phyloP scores from a whole-genome alignment of 2,888 invertebrate genomes.

The Invenusta paracnida region DNA sequence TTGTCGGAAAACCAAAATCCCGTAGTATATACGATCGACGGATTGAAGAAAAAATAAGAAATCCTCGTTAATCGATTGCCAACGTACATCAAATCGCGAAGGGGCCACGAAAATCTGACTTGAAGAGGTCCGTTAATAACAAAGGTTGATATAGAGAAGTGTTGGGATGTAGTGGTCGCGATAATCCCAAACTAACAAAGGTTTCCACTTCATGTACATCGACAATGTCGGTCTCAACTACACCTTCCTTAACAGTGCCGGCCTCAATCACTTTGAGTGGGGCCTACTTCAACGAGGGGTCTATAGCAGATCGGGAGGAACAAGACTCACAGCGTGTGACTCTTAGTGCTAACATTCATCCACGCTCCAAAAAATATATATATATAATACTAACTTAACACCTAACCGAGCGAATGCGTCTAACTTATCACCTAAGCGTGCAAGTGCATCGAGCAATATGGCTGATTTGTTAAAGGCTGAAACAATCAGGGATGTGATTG shows the following conservation, averaged over 20 bases:
- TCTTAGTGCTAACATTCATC: background rate
- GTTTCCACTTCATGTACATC: background rate
- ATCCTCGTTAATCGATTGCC: too few species aligned
- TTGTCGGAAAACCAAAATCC: too few species aligned
- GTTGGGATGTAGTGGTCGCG: too few species aligned
- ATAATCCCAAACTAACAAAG: too few species aligned
- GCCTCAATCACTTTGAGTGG: slow-evolving; percentile 4
- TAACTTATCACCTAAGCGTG: background rate
- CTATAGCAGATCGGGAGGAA: background rate
- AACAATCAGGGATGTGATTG: background rate
- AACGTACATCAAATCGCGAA: too few species aligned
- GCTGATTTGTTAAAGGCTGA: slow-evolving; percentile 8
- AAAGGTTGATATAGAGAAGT: too few species aligned
- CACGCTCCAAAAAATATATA: background rate
- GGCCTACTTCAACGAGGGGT: slow-evolving; percentile 10
- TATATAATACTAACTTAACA: background rate
- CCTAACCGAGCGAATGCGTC: background rate
- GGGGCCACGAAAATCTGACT: background rate
- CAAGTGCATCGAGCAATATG: slow-evolving; percentile 6
- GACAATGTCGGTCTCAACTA: background rate
- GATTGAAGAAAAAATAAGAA: too few species aligned
- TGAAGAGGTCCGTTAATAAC: background rate
- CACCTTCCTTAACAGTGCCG: background rate
- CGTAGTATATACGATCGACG: too few species aligned
- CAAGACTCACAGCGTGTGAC: background rate